Evolutionary conservation across 1,140 invertebrate species (phyloP), one percentile per base, ranked within the genome.

Genomic region (Macrobrachium nipponense): DNA sequence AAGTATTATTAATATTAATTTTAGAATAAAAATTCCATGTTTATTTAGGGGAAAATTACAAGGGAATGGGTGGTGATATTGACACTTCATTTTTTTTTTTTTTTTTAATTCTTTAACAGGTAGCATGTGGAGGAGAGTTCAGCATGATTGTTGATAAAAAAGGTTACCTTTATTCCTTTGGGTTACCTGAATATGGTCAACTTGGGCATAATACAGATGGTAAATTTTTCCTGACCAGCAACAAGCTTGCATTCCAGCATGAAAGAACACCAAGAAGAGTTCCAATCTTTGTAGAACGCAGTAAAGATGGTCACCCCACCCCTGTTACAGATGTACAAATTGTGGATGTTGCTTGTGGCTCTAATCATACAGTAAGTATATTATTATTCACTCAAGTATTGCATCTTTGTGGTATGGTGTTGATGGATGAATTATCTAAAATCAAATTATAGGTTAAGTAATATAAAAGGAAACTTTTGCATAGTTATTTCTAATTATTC

Each of bases 171-270:
- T 96, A 97, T 91, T 96, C 97, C 0, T 98, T 98, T 91, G 97
- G 97, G 8, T 93, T 95, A 84, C 97, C 97, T 0, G 97, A 98
- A 90, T 97, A 97, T 91, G 97, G 97, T 6, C 96, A 97, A 90
- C 90, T 98, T 51, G 95, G 96, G 76, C 97, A 98, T 91, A 98
- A 98, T 89, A 96, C 96, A 10, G 97, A 98, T 92, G 97, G 97
- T 27, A 97, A 97, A 91, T 98, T 97, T 90, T 97, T 98, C 91
- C 94, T 97, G 66, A 96, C 95, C 18, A 95, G 94, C 87, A 97
- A 95, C 51, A 98, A 97, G 90, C 92, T 98, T 88, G 95, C 95
- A 86, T 98, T 94, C 92, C 94, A 96, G 90, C 97, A 95, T 91
- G 96, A 97, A 91, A 94, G 95, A 79, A 92, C 93, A 20, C 97